These are phyloP conservation scores for Bolinopsis microptera DNA, from an alignment of 37 sponge, comb jelly and placozoan genomes.

Conservation along the genomic window DNA sequence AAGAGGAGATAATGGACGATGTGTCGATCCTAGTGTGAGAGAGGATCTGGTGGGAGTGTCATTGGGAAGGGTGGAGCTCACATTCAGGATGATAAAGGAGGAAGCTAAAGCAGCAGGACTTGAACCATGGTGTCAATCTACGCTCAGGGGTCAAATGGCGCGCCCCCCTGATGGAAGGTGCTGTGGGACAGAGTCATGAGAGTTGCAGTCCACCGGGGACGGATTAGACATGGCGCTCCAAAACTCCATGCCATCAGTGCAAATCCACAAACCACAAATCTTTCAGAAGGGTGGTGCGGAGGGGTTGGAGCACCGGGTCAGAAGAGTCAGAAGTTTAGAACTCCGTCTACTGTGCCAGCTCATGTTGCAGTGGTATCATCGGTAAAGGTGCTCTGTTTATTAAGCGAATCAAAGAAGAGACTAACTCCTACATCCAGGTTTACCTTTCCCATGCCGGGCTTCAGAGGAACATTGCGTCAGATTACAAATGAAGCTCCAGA, in stretches of 20 bases:
- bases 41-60: constrained; percentile 40
- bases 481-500: constrained; percentile 53
- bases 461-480: constrained; percentile 55
- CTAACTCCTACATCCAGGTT: constrained; percentile 61
- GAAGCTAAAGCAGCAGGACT: constrained; percentile 36
- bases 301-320: background rate
- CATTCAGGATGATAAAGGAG: constrained; percentile 52
- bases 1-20: constrained; percentile 65
- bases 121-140: constrained; percentile 53
- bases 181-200: constrained; percentile 64
- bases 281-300: background rate
- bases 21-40: constrained; percentile 10
- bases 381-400: constrained; percentile 18
- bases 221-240: constrained; percentile 30
- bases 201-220: constrained; percentile 25
- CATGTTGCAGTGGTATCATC: constrained; percentile 59
- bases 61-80: constrained; percentile 58
- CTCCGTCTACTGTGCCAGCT: background rate
- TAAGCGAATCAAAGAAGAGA: constrained; percentile 32
- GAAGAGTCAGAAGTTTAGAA: constrained; percentile 20
- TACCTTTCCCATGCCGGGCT: background rate
- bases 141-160: constrained; percentile 34
- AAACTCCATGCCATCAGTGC: background rate
- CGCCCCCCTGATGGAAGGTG: constrained; percentile 33
- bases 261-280: background rate